phyloP scores from a whole-genome alignment of 2,113 vertebrate species.

The Bujurquina vittata region DNA sequence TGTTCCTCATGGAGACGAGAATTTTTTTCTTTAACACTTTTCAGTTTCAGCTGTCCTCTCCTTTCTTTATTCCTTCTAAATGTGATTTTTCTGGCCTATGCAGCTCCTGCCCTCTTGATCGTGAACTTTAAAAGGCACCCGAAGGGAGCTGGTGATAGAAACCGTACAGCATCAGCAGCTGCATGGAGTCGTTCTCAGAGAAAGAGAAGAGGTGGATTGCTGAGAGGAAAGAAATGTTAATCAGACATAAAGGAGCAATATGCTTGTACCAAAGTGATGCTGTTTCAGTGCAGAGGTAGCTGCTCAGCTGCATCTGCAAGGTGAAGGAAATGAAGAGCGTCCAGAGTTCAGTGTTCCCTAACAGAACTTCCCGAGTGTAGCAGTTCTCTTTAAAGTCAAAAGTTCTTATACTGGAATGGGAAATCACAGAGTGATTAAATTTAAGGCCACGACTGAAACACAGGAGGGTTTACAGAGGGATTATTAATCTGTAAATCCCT shows the following conservation, averaged over 20 bases:
- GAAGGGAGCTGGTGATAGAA: not conserved
- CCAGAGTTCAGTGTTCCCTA: not conserved
- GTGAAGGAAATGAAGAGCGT: not conserved
- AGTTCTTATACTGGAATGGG: not conserved
- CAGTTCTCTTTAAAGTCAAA: not conserved
- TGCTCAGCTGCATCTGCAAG: not conserved
- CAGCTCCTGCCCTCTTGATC: constrained; percentile 38
- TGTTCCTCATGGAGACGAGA: not conserved
- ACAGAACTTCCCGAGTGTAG: not conserved
- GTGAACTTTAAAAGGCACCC: constrained; percentile 17
- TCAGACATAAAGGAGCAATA: constrained; percentile 36
- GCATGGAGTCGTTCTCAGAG: not conserved
- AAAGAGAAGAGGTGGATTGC: not conserved
- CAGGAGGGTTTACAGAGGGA: constrained; percentile 5
- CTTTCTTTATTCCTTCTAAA: not conserved
- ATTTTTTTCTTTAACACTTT: not conserved
- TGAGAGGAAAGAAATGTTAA: not conserved
- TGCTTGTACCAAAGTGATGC: constrained; percentile 53
- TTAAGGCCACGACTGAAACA: not conserved
- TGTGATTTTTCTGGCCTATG: constrained; percentile 8
- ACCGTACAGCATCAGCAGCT: not conserved
- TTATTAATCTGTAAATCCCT: not conserved
- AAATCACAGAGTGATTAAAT: not conserved
- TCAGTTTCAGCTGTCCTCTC: constrained; percentile 7
- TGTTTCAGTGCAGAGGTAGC: not conserved